These are phyloP conservation scores for Hofmannophila pseudospretella DNA, from an alignment of 2,888 invertebrate genomes.

Conservation along the genomic window DNA sequence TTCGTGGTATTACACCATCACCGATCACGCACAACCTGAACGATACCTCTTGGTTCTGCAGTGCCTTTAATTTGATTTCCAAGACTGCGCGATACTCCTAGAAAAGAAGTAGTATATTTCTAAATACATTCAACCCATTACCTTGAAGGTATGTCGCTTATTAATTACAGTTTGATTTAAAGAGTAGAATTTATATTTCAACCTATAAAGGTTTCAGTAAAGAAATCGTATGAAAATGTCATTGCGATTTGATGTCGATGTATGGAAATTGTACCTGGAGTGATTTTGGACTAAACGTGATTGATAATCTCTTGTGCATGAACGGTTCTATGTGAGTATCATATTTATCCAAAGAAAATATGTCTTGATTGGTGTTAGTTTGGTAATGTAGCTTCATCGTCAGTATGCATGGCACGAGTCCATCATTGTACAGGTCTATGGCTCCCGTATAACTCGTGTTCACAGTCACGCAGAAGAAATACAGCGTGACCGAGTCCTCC, in stretches of 20 bases:
- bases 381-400: constrained; percentile 59
- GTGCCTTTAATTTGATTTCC: constrained; percentile 58
- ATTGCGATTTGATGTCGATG: no score
- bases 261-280: constrained; percentile 51
- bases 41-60: constrained; percentile 54
- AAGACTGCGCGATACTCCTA: constrained; percentile 67
- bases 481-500: constrained; percentile 60
- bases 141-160: no score
- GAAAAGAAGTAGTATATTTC: no score
- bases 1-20: constrained; percentile 65
- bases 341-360: constrained; percentile 63
- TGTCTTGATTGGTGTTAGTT: constrained; percentile 41
- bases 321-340: constrained; percentile 63
- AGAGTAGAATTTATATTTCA: no score
- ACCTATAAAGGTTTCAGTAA: no score
- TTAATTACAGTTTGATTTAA: no score
- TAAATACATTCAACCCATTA: no score
- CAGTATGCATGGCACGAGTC: constrained; percentile 58
- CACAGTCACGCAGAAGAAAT: constrained; percentile 62
- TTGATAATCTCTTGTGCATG: constrained; percentile 54
- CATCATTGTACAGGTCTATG: constrained; percentile 65
- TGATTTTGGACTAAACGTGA: constrained; percentile 59
- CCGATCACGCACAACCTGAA: constrained; percentile 66
- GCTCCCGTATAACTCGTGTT: constrained; percentile 45
- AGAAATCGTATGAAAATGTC: no score